These are phyloP conservation scores for Pyralis farinalis DNA, from an alignment of 2,888 invertebrate species.

Conservation along the genomic window DNA sequence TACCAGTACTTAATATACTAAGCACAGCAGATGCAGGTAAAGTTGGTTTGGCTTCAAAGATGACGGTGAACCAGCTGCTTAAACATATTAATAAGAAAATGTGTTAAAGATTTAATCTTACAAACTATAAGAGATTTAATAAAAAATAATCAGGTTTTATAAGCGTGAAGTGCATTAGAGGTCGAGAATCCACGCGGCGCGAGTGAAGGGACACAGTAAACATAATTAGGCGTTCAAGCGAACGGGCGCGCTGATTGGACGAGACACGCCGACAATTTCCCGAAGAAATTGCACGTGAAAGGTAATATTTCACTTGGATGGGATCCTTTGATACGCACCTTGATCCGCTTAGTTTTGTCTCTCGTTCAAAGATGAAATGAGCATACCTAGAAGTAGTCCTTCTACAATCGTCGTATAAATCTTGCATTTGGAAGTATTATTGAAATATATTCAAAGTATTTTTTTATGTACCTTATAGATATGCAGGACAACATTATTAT, in stretches of 20 bases:
- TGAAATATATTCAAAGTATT: too few relatives aligned
- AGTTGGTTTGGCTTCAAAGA: too few relatives aligned
- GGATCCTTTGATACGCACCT: slow-evolving; percentile 44
- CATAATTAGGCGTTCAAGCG: slow-evolving; percentile 53
- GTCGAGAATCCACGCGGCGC: slow-evolving; percentile 5
- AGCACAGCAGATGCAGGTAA: too few relatives aligned
- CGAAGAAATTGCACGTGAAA: slow-evolving; percentile 55
- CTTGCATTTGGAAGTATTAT: too few relatives aligned
- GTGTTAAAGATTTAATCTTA: not conserved
- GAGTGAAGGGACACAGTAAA: slow-evolving; percentile 32
- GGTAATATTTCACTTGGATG: slow-evolving; percentile 52
- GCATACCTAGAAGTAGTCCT: slow-evolving; percentile 29
- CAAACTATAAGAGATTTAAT: slow-evolving; percentile 1
- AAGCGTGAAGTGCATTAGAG: slow-evolving; percentile 5
- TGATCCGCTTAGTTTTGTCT: slow-evolving; percentile 34
- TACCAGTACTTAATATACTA: too few relatives aligned
- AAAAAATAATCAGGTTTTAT: slow-evolving; percentile 1
- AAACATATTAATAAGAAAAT: not conserved
- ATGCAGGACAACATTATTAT: too few relatives aligned
- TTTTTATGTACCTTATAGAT: too few relatives aligned
- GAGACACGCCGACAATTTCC: slow-evolving; percentile 46
- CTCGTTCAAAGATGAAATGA: slow-evolving; percentile 27
- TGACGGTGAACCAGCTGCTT: too few relatives aligned
- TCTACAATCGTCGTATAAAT: not conserved
- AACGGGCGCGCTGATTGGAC: slow-evolving; percentile 56